A percentile compares a stretch with the other conserved stretches of the same genome.
phyloP scores from a whole-genome alignment of 2,113 vertebrate species.

The Gnathochromis pfefferi region DNA sequence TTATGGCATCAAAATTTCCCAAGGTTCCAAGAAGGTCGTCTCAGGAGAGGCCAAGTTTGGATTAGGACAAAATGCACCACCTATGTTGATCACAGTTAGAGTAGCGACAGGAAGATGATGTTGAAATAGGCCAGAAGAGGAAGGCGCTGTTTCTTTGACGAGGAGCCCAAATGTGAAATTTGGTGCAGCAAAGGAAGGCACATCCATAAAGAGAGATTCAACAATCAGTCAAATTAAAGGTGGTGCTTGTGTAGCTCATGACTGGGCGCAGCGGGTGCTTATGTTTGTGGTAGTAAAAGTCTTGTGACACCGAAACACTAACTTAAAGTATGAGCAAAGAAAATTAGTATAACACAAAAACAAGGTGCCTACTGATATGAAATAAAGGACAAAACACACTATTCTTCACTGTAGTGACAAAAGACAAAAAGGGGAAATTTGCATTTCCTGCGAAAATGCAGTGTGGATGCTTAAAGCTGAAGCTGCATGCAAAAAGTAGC shows the following conservation, averaged over 20 bases:
- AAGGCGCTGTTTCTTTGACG: background rate
- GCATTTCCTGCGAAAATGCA: no score
- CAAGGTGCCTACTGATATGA: no score
- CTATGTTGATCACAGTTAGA: background rate
- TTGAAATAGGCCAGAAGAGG: background rate
- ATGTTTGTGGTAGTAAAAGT: background rate
- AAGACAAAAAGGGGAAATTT: no score
- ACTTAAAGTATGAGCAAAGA: fast-evolving
- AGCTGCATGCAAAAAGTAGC: no score
- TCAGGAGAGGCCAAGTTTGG: background rate
- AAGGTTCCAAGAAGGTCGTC: no score
- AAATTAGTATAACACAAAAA: no score
- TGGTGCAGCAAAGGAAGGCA: background rate
- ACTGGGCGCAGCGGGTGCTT: background rate
- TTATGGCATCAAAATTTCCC: no score
- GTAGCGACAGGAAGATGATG: background rate
- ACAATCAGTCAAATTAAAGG: fast-evolving
- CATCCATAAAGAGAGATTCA: background rate
- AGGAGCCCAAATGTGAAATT: background rate
- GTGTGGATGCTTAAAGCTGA: no score
- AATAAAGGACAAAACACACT: no score
- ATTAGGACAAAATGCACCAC: background rate
- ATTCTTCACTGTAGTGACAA: no score
- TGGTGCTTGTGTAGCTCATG: background rate
- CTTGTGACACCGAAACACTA: background rate